Conservation (phyloP, 2,113 vertebrate genomes). For the Psephotus haematonotus region DNA sequence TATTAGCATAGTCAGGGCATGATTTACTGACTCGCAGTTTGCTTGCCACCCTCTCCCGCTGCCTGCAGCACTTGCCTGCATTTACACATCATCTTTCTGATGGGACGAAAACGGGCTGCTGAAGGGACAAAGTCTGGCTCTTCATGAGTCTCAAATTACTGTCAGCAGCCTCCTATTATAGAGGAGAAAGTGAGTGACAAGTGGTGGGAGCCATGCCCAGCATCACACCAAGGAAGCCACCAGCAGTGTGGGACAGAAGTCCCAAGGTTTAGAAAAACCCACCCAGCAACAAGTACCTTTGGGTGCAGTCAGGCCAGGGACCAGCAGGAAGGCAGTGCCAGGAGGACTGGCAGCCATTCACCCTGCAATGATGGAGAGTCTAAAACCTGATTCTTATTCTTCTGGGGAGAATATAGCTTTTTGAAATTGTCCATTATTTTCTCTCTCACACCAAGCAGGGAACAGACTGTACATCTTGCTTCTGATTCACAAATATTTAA, state of each 20-base stretch:
- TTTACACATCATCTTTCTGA: not conserved
- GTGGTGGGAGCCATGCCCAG: not conserved
- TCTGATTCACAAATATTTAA: constrained; percentile 61
- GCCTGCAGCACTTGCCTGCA: accelerated
- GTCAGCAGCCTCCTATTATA: not conserved
- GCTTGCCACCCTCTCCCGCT: not conserved
- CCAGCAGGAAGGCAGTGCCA: not conserved
- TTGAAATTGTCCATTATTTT: not conserved
- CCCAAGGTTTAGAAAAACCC: not conserved
- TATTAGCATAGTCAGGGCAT: not conserved
- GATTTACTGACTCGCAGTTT: not conserved
- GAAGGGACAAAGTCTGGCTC: not conserved
- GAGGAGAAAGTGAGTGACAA: not conserved
- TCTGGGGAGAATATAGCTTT: not conserved
- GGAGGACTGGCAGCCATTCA: not conserved
- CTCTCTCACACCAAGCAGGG: not conserved
- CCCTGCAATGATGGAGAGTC: not conserved
- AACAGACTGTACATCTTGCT: constrained; percentile 11
- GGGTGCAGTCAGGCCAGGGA: not conserved
- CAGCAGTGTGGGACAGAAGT: accelerated
- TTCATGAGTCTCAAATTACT: not conserved
- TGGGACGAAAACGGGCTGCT: not conserved
- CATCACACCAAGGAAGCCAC: not conserved
- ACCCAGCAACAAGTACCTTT: not conserved
- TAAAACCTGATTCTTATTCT: not conserved